These are phyloP conservation scores for Xiphias gladius DNA, from an alignment of 2,113 vertebrate genomes.

Conservation along the genomic window DNA sequence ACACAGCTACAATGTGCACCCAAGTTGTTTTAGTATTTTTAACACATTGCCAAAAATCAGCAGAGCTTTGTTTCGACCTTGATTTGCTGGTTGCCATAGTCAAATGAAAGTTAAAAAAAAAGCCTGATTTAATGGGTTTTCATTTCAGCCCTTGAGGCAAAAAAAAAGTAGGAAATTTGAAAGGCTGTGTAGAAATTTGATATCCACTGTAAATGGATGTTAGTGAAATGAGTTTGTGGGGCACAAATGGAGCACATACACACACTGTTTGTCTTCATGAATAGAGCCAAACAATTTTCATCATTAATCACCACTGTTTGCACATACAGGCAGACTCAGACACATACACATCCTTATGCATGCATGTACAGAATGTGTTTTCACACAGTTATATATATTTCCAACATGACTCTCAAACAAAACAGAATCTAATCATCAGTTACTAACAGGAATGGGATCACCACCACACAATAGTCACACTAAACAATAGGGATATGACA, in stretches of 20 bases:
- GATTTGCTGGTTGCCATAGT: conserved; percentile 27
- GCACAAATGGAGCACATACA: neutral
- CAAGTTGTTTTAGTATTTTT: conserved; percentile 11
- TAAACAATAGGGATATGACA: conserved; percentile 74
- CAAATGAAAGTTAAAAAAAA: conserved; percentile 29
- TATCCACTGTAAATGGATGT: conserved; percentile 28
- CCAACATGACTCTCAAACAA: conserved; percentile 25
- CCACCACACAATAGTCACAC: conserved; percentile 56
- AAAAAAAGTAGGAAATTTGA: conserved; percentile 37
- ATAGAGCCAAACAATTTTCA: neutral
- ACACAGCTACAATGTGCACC: neutral
- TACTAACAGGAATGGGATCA: conserved; percentile 60
- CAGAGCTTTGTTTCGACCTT: conserved; percentile 58
- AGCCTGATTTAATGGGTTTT: conserved; percentile 55
- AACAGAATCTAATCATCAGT: conserved; percentile 46
- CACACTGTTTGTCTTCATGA: neutral
- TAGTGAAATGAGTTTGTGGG: conserved; percentile 10
- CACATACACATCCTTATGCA: neutral
- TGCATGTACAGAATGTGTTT: conserved; percentile 26
- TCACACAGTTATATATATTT: conserved; percentile 47
- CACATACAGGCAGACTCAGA: neutral
- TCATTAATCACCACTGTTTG: conserved; percentile 36
- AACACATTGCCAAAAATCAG: conserved; percentile 25
- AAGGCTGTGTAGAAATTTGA: conserved; percentile 23
- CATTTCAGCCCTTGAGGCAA: conserved; percentile 36